Percentiles rank a stretch among this genome's conserved stretches.
These are phyloP conservation scores for Phaethornis superciliosus DNA, from an alignment of 2,113 vertebrate species.

Conservation along the genomic window DNA sequence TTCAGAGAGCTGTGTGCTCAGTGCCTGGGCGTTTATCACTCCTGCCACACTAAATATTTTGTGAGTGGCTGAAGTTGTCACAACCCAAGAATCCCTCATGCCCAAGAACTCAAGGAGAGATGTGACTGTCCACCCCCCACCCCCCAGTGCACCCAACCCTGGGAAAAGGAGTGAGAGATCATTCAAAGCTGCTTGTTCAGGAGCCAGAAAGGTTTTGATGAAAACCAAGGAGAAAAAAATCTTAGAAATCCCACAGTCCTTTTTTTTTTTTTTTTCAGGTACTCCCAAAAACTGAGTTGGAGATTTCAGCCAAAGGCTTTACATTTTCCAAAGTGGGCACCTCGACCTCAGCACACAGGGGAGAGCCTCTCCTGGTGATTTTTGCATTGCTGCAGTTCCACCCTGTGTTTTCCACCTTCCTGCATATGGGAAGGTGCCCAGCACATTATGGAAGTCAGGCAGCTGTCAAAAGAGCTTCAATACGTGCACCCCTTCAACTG, in stretches of 20 bases:
- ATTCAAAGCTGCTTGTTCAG: not conserved
- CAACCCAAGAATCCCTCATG: not conserved
- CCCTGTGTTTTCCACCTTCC: not conserved
- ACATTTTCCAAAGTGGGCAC: not conserved
- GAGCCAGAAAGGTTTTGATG: not conserved
- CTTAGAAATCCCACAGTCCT: not conserved
- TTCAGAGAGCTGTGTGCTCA: not conserved
- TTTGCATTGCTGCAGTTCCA: not conserved
- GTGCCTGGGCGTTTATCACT: not conserved
- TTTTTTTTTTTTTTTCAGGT: not conserved
- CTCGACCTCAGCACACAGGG: not conserved
- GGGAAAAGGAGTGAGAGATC: not conserved
- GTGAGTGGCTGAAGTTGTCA: not conserved
- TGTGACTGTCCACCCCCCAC: fast-evolving
- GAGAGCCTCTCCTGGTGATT: not conserved
- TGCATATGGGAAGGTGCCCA: not conserved
- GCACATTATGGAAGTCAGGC: not conserved
- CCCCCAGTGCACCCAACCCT: not conserved
- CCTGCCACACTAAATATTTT: not conserved
- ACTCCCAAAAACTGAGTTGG: not conserved
- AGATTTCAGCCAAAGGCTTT: not conserved
- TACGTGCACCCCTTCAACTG: not conserved
- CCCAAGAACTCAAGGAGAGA: not conserved
- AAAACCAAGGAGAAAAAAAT: not conserved
- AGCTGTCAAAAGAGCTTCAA: not conserved